Evolutionary conservation across 2,888 invertebrate species (phyloP).

Genomic region (Leucozona laternaria): DNA sequence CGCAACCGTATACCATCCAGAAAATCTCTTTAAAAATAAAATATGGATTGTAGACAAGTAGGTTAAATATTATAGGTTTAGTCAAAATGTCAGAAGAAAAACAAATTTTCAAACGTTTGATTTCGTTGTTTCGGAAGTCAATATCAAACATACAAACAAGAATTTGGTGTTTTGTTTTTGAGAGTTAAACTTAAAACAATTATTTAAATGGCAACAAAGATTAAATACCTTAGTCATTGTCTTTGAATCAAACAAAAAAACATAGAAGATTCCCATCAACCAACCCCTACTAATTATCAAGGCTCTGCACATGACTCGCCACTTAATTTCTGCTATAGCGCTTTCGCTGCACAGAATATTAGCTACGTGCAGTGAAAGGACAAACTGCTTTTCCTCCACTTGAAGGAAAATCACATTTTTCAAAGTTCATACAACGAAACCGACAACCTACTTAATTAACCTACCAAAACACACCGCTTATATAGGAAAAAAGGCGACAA

Average conservation of each 20-base stretch:
- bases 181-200: background rate
- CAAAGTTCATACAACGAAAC: conserved; percentile 10
- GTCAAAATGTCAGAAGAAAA: too few species aligned
- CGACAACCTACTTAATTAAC: conserved; percentile 49
- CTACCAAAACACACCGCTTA: conserved; percentile 45
- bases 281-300: conserved; percentile 39
- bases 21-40: too few species aligned
- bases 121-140: too few species aligned
- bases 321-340: conserved; percentile 36
- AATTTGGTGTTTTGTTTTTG: too few species aligned
- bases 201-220: background rate
- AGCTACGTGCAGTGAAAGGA: conserved; percentile 32
- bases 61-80: too few species aligned
- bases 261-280: background rate
- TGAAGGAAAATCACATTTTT: conserved; percentile 12
- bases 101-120: too few species aligned
- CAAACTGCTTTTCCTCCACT: conserved; percentile 2
- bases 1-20: too few species aligned
- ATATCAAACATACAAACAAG: too few species aligned
- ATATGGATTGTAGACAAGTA: too few species aligned
- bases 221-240: background rate
- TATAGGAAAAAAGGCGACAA: background rate
- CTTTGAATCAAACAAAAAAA: background rate
- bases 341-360: background rate
- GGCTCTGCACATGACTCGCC: conserved; percentile 15